These are phyloP conservation scores for Caenorhabditis inopinata DNA, from an alignment of 1,140 invertebrate species.

Conservation along the genomic window DNA sequence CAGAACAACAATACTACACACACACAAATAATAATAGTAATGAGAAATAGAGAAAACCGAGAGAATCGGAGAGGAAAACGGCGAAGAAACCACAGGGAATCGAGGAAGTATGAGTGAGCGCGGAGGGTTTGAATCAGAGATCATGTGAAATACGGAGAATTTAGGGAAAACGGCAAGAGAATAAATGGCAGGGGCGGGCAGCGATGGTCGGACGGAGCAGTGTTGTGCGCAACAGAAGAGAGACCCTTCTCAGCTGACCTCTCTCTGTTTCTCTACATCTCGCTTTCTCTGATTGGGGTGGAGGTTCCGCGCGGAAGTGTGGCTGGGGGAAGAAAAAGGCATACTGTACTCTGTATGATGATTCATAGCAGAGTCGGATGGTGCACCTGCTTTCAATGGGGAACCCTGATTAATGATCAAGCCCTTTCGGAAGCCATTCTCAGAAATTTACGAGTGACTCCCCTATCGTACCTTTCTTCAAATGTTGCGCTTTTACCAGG, in stretches of 20 bases:
- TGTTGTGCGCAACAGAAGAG: not conserved
- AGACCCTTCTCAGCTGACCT: conserved; percentile 18
- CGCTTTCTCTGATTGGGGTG: not conserved
- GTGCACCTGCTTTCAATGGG: not conserved
- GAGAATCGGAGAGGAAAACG: not conserved
- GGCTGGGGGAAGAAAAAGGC: not conserved
- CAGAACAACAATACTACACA: conserved; percentile 21
- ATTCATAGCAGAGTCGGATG: not conserved
- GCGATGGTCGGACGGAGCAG: not conserved
- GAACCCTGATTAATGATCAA: too few relatives aligned
- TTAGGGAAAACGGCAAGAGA: not conserved
- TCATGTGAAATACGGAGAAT: not conserved
- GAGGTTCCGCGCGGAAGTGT: conserved; percentile 24
- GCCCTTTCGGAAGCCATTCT: too few relatives aligned
- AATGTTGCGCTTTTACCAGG: too few relatives aligned
- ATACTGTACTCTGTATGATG: not conserved
- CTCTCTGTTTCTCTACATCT: not conserved
- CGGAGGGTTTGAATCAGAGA: not conserved
- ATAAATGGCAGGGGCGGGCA: not conserved
- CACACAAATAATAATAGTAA: conserved; percentile 21
- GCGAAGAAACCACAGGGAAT: not conserved
- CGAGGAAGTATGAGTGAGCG: not conserved
- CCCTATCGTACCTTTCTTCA: too few relatives aligned
- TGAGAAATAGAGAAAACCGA: not conserved
- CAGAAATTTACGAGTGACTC: too few relatives aligned